phyloP scores from a whole-genome alignment of 2,797 vertebrate genomes.

The Sebastes hubbsi region DNA sequence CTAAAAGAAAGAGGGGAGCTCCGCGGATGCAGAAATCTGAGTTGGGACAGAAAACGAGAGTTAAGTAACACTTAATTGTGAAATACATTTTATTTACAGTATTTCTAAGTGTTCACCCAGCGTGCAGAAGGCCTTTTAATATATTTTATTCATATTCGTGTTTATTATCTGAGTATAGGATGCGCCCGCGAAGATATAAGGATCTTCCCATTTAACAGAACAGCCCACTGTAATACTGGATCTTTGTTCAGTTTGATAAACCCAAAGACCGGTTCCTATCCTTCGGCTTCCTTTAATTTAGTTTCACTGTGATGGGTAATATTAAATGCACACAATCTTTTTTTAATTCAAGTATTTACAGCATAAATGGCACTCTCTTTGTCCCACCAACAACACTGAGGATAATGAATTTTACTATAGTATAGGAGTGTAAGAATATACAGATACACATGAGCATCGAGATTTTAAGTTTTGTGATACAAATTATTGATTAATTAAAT shows the following conservation, averaged over 20 bases:
- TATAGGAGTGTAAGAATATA: too few relatives aligned
- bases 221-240: background rate
- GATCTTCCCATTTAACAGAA: background rate
- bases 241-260: constrained; percentile 2
- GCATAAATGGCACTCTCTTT: background rate
- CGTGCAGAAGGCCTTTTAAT: background rate
- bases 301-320: background rate
- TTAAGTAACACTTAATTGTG: background rate
- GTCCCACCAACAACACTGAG: background rate
- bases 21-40: constrained; percentile 13
- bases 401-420: background rate
- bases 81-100: background rate
- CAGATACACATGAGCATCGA: too few relatives aligned
- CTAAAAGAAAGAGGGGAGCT: background rate
- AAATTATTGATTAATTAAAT: too few relatives aligned
- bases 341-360: background rate
- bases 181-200: background rate
- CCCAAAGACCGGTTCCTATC: background rate
- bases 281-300: background rate
- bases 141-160: background rate
- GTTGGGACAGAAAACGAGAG: background rate
- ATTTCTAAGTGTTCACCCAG: background rate
- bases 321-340: background rate
- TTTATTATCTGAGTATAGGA: background rate
- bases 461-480: too few relatives aligned